A percentile compares a stretch with the other conserved stretches of the same genome.
These are phyloP conservation scores for Hemistola chrysoprasaria DNA, from an alignment of 2,888 invertebrate species.

Conservation along the genomic window DNA sequence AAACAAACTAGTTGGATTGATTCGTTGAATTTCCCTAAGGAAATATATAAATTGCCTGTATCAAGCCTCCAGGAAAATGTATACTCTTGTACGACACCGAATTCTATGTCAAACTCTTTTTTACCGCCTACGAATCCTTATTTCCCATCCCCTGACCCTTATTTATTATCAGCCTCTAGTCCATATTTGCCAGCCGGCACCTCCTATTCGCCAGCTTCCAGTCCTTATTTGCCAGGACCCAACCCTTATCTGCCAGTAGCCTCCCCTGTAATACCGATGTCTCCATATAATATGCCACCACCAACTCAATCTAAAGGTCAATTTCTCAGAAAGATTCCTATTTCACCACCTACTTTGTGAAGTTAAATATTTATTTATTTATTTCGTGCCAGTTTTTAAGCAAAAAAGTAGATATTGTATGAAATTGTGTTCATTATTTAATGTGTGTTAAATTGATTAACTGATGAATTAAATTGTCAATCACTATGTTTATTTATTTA, in stretches of 20 bases:
- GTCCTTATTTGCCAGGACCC: slow-evolving; percentile 11
- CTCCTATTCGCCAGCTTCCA: neutral
- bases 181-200: neutral
- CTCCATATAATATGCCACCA: slow-evolving; percentile 44
- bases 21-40: slow-evolving; percentile 15
- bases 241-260: slow-evolving; percentile 50
- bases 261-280: slow-evolving; percentile 45
- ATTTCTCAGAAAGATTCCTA: slow-evolving; percentile 55
- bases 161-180: neutral
- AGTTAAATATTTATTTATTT: slow-evolving; percentile 4
- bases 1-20: slow-evolving; percentile 11
- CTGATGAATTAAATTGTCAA: no score
- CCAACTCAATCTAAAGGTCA: slow-evolving; percentile 44
- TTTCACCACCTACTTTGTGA: slow-evolving; percentile 51
- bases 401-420: no score
- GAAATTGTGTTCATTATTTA: no score
- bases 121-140: neutral
- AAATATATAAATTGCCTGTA: slow-evolving; percentile 10
- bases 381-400: slow-evolving; percentile 2
- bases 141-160: neutral
- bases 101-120: slow-evolving; percentile 3
- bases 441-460: no score
- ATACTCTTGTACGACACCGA: no score
- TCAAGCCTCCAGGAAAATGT: slow-evolving; percentile 5
- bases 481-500: no score